Conservation (phyloP, 2,888 invertebrate species). For the Hymenopus coronatus region DNA sequence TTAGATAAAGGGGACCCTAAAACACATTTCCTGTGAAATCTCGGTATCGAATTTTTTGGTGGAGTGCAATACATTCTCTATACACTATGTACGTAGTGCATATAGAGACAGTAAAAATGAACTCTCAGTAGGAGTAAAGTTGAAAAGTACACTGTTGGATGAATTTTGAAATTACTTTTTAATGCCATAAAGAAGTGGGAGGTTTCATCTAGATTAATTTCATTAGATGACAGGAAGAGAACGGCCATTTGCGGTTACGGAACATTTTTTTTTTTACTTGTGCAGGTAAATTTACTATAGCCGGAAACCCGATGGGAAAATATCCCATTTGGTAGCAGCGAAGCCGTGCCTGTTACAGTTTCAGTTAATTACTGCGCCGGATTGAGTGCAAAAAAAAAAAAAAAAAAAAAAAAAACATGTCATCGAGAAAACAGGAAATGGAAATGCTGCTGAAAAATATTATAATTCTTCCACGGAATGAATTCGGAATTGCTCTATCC, state of each 20-base stretch:
- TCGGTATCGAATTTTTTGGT: too few relatives aligned
- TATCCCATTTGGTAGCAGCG: background rate
- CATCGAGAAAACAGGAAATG: background rate
- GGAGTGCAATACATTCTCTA: too few relatives aligned
- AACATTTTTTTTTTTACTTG: background rate
- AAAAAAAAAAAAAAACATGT: too few relatives aligned
- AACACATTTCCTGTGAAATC: too few relatives aligned
- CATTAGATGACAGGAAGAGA: background rate
- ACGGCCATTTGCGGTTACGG: background rate
- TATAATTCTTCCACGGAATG: background rate
- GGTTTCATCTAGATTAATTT: background rate
- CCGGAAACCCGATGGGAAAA: background rate
- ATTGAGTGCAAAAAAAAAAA: background rate
- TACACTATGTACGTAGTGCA: too few relatives aligned
- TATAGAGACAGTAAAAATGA: too few relatives aligned
- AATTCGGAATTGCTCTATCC: background rate
- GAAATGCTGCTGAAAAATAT: background rate
- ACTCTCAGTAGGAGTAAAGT: too few relatives aligned
- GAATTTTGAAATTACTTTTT: background rate
- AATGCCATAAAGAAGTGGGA: background rate
- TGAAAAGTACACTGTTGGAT: background rate
- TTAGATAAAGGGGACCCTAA: too few relatives aligned
- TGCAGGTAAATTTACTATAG: background rate
- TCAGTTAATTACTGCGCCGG: background rate
- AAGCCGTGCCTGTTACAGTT: background rate